These are phyloP conservation scores for Drosophila punjabiensis DNA, from an alignment of 1,140 invertebrate genomes.

Conservation along the genomic window DNA sequence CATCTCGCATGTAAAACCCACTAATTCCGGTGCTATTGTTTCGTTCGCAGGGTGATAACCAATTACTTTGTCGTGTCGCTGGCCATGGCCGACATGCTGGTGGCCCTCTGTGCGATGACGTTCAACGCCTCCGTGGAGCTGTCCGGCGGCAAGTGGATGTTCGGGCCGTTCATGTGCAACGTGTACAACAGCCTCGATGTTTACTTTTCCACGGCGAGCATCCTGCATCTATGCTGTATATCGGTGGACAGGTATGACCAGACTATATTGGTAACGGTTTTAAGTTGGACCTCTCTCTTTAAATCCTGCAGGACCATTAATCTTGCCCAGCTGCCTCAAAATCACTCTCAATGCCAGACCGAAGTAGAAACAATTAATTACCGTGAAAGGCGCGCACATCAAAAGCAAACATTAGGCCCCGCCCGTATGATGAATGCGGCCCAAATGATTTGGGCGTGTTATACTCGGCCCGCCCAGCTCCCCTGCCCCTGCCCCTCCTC, in stretches of 20 bases:
- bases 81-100: slow-evolving; percentile 95
- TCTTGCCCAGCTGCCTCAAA: slow-evolving; percentile 64
- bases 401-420: slow-evolving; percentile 76
- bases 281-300: slow-evolving; percentile 19
- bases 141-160: slow-evolving; percentile 92
- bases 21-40: slow-evolving; percentile 22
- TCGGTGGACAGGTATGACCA: slow-evolving; percentile 91
- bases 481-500: background rate
- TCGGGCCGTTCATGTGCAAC: slow-evolving; percentile 96
- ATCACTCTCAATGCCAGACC: slow-evolving; percentile 62
- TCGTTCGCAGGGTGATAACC: slow-evolving; percentile 90
- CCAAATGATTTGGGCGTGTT: slow-evolving; percentile 69
- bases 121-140: slow-evolving; percentile 96
- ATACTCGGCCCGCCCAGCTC: slow-evolving; percentile 8
- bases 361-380: slow-evolving; percentile 77
- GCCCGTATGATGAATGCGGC: slow-evolving; percentile 75
- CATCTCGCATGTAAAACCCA: slow-evolving; percentile 7
- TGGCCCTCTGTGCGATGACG: slow-evolving; percentile 97
- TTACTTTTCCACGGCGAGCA: slow-evolving; percentile 97
- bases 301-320: slow-evolving; percentile 53
- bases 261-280: slow-evolving; percentile 13
- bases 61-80: slow-evolving; percentile 98
- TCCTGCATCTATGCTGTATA: slow-evolving; percentile 97
- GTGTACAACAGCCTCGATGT: slow-evolving; percentile 98
- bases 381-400: slow-evolving; percentile 74